Conservation (phyloP, 2,888 invertebrate genomes). For the Silvanus unidentatus region DNA sequence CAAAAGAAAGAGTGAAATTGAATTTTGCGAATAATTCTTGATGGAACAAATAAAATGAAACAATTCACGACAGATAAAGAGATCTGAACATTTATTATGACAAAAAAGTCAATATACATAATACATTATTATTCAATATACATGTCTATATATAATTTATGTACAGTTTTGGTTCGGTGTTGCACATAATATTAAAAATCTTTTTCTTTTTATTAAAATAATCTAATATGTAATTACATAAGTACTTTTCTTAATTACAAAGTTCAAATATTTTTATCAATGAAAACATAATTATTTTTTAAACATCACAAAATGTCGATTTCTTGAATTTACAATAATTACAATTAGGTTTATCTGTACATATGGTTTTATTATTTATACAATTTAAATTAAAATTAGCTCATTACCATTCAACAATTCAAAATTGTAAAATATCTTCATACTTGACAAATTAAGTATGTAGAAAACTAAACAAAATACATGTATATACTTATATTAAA, state of each 20-base stretch:
- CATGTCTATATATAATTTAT: slow-evolving; percentile 33
- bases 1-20: too few species aligned
- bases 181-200: slow-evolving; percentile 26
- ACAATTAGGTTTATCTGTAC: too few species aligned
- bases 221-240: slow-evolving; percentile 1
- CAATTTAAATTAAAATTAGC: too few species aligned
- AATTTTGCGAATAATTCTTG: too few species aligned
- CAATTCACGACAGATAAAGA: slow-evolving; percentile 18
- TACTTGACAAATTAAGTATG: too few species aligned
- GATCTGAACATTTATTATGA: slow-evolving; percentile 47
- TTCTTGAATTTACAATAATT: slow-evolving; percentile 18
- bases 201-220: slow-evolving; percentile 5
- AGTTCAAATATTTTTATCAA: slow-evolving; percentile 18
- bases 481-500: neutral
- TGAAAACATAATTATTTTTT: slow-evolving; percentile 22
- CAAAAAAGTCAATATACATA: slow-evolving; percentile 42
- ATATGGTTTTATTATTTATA: too few species aligned
- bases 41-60: too few species aligned
- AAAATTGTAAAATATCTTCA: too few species aligned
- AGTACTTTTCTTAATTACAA: slow-evolving; percentile 18
- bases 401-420: too few species aligned
- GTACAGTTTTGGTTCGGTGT: slow-evolving; percentile 38
- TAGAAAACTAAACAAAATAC: neutral
- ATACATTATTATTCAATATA: slow-evolving; percentile 31
- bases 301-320: slow-evolving; percentile 30